Evolutionary conservation across 2,113 vertebrate species (phyloP), one percentile per base, ranked within the genome.

Genomic region (Cyprinodon tularosa): DNA sequence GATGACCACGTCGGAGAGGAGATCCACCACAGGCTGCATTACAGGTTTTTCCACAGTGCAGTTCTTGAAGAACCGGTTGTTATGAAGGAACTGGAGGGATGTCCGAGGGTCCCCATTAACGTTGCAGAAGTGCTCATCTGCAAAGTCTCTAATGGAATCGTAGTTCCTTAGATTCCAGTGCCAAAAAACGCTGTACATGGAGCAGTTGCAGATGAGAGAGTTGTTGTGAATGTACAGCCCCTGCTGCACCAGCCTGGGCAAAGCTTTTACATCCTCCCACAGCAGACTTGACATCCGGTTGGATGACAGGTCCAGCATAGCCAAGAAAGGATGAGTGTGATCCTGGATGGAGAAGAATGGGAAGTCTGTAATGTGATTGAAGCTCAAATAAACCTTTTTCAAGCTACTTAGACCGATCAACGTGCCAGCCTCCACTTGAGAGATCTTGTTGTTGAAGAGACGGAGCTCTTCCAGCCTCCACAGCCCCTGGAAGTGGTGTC

Each of bases 151-250:
- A 44, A 96, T 90, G 0, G 96, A 94, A 85, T 94, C 94, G 53
- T 96, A 98, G 36, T 93, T 95, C 62, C 91, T 88, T 47, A 93
- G 91, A 66, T 95, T 93, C 97, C 97, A 99, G 62, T 89, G 95
- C 88, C 90, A 95, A 71, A 99, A 94, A 92, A 98, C 86, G 3
- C 89, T 92, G 75, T 96, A 96, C 70, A 97, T 92, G 0, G 93
- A 81, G 66, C 98, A 99, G 82, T 97, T 95, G 20, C 98, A 99
- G 70, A 85, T 86, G 68, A 99, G 86, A 0, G 97, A 96, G 88
- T 99, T 99, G 87, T 97, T 97, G 85, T 99, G 96, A 62, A 99
- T 93, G 82, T 96, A 98, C 74, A 99, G 93, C 48, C 97, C 97
- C 0, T 95, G 95, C 88, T 96, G 93, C 47, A 98, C 89, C 60